Conservation (phyloP, 2,113 vertebrate species). For the Gavialis gangeticus region DNA sequence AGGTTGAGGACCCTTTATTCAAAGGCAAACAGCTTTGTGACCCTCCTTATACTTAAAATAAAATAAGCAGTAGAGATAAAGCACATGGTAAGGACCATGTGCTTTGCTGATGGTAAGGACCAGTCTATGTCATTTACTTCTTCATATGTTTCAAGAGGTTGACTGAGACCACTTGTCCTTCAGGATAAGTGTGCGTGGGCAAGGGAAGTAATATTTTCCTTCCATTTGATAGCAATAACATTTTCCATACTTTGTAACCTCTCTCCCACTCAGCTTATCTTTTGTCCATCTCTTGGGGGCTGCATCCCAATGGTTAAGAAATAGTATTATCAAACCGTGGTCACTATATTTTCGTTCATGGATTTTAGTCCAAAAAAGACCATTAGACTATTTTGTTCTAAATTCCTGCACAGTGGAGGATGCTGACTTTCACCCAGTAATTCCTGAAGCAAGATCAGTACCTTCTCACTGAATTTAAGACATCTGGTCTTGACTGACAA, state of each 20-base stretch:
- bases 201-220: not conserved
- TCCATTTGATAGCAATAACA: not conserved
- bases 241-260: not conserved
- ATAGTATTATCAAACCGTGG: not conserved
- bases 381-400: not conserved
- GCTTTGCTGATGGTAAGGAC: not conserved
- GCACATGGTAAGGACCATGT: too few relatives aligned
- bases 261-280: not conserved
- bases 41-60: not conserved
- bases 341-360: not conserved
- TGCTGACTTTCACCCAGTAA: not conserved
- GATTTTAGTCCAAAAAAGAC: not conserved
- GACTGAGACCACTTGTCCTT: not conserved
- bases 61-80: not conserved
- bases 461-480: not conserved
- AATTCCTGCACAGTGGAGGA: not conserved
- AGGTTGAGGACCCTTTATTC: not conserved
- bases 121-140: not conserved
- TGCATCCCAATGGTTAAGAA: not conserved
- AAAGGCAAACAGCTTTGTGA: not conserved
- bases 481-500: not conserved
- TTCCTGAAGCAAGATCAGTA: not conserved
- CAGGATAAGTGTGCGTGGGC: not conserved
- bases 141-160: not conserved
- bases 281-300: not conserved